phyloP scores from a whole-genome alignment of 2,888 invertebrate genomes.

The Mythimna vitellina region DNA sequence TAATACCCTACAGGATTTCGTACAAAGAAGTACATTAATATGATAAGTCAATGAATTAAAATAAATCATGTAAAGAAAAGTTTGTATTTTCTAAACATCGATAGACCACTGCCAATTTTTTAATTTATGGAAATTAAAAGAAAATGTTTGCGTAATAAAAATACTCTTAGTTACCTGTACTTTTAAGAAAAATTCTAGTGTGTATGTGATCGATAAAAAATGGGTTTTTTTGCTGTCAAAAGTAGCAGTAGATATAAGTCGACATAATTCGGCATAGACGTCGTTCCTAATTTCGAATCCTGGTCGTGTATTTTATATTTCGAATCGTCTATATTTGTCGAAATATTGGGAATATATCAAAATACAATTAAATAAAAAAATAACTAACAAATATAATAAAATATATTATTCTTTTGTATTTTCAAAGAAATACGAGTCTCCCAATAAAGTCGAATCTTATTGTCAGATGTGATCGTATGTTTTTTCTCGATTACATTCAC shows the following conservation, averaged over 20 bases:
- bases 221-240: neutral
- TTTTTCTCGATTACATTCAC: constrained; percentile 48
- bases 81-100: constrained; percentile 40
- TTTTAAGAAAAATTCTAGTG: constrained; percentile 55
- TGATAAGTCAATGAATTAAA: constrained; percentile 58
- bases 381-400: neutral
- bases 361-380: neutral
- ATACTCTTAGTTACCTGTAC: constrained; percentile 81
- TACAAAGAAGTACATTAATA: constrained; percentile 64
- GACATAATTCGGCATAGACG: neutral
- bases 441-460: neutral
- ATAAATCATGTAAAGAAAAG: constrained; percentile 57
- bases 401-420: neutral
- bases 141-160: constrained; percentile 52
- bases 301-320: neutral
- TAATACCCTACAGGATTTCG: constrained; percentile 77
- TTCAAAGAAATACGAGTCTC: neutral
- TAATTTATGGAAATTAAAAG: constrained; percentile 63
- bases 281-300: neutral
- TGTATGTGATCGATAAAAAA: constrained; percentile 45
- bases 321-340: neutral
- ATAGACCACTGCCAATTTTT: constrained; percentile 75
- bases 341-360: neutral
- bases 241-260: neutral
- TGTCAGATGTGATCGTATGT: neutral